These are phyloP conservation scores for Agrochola lychnidis DNA, from an alignment of 2,888 invertebrate species.

Conservation along the genomic window DNA sequence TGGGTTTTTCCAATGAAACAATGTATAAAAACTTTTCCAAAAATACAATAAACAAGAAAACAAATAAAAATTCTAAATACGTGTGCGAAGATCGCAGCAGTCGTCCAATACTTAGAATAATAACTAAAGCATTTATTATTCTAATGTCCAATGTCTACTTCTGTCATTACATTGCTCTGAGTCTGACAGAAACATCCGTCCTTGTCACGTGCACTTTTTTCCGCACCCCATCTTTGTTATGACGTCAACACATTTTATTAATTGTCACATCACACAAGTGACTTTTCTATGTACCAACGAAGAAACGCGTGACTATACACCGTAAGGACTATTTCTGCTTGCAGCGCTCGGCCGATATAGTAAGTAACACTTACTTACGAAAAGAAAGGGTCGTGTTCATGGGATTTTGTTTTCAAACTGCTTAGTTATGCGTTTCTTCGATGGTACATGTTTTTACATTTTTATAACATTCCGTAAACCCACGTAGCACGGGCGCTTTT, in stretches of 20 bases:
- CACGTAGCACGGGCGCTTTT: too few species aligned
- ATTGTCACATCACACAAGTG: neutral
- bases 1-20: neutral
- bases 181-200: neutral
- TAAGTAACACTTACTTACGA: too few species aligned
- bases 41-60: neutral
- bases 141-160: neutral
- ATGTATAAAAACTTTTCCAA: neutral
- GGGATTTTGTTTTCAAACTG: too few species aligned
- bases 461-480: neutral
- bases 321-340: too few species aligned
- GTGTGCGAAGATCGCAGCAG: neutral
- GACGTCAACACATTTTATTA: neutral
- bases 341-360: too few species aligned
- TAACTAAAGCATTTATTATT: too few species aligned
- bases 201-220: neutral
- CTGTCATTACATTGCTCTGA: neutral
- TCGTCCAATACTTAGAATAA: too few species aligned
- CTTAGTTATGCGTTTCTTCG: too few species aligned
- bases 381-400: too few species aligned
- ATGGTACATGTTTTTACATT: too few species aligned
- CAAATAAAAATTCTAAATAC: neutral
- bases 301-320: too few species aligned
- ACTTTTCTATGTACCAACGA: too few species aligned
- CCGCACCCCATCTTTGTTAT: constrained; percentile 1